Evolutionary conservation across 2,797 vertebrate species (phyloP).

Genomic region (Thunnus albacares): DNA sequence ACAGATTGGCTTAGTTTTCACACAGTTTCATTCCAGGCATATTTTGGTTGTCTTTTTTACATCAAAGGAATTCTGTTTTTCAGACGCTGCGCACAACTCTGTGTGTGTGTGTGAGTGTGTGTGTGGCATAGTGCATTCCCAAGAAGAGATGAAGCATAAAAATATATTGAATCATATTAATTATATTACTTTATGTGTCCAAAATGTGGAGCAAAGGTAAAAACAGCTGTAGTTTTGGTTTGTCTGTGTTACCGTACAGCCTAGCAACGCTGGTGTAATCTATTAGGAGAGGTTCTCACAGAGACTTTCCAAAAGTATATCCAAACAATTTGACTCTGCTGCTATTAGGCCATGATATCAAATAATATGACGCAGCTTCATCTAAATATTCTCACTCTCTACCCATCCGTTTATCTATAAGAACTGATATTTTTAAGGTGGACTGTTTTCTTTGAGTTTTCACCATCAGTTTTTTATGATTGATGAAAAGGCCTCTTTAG

Average conservation of each 20-base stretch:
- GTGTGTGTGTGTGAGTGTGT: conserved; percentile 24
- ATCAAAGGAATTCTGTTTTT: conserved; percentile 69
- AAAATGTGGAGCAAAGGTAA: conserved; percentile 53
- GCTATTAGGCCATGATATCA: conserved; percentile 26
- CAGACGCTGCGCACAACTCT: conserved; percentile 4
- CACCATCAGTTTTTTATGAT: conserved; percentile 54
- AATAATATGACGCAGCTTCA: conserved; percentile 15
- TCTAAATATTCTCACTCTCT: conserved; percentile 9
- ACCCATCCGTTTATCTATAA: background rate
- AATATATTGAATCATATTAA: conserved; percentile 42
- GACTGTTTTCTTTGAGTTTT: conserved; percentile 29
- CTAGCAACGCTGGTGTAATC: conserved; percentile 21
- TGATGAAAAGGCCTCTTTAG: conserved; percentile 77
- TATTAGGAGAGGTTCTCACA: conserved; percentile 54
- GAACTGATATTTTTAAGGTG: conserved; percentile 32
- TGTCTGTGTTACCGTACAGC: conserved; percentile 13
- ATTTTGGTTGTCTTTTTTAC: conserved; percentile 70
- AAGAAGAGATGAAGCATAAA: conserved; percentile 38
- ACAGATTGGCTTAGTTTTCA: conserved; percentile 45
- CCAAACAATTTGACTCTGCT: conserved; percentile 50
- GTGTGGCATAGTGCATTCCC: conserved; percentile 28
- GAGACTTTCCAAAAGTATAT: conserved; percentile 75
- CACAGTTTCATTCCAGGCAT: conserved; percentile 71
- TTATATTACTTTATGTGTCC: conserved; percentile 24
- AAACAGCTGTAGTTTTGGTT: conserved; percentile 5